Base-by-base conservation (phyloP, 1,140 invertebrate species). In the Mya arenaria region DNA sequence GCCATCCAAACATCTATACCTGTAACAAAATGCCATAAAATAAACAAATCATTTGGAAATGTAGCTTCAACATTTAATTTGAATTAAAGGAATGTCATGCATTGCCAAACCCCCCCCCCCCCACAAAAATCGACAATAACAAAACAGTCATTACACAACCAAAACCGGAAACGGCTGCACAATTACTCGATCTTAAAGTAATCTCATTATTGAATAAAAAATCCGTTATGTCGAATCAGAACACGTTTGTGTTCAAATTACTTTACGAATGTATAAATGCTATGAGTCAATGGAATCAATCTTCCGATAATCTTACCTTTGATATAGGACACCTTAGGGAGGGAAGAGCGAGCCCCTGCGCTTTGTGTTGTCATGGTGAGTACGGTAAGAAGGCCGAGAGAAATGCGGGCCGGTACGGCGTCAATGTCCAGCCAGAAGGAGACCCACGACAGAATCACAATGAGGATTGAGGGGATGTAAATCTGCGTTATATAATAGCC, bases 391-490 rank as follows among this genome's bases (percentile, higher is more conserved):
- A 91, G 80, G 6, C 93, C 92, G 10, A 93, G 86, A 15, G 92
- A 91, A 28, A 95, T 94, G 82, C 95, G 88, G 5, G 94, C 95
- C 4, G 94, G 94, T 19, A 94, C 94, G 73, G 94, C 94, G 44
- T 94, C 93, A 34, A 94, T 93, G 83, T 95, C 94, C 74, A 95
- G 94, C 97, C 97, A 99, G 92, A 99, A 99, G 0, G 97, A 98
- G 0, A 99, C 97, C 97, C 97, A 99, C 0, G 97, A 97, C 0
- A 99, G 93, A 0, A 98, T 96, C 0, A 99, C 97, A 41, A 91
- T 90, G 13, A 91, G 75, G 0, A 86, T 48, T 39, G 84, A 86
- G 4, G 90, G 90, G 48, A 91, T 82, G 74, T 89, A 90, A 10
- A 88, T 85, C 58, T 90, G 88, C 0, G 85, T 85, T 13, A 90